Conservation (phyloP, 2,888 invertebrate species). For the Physocephala rufipes region DNA sequence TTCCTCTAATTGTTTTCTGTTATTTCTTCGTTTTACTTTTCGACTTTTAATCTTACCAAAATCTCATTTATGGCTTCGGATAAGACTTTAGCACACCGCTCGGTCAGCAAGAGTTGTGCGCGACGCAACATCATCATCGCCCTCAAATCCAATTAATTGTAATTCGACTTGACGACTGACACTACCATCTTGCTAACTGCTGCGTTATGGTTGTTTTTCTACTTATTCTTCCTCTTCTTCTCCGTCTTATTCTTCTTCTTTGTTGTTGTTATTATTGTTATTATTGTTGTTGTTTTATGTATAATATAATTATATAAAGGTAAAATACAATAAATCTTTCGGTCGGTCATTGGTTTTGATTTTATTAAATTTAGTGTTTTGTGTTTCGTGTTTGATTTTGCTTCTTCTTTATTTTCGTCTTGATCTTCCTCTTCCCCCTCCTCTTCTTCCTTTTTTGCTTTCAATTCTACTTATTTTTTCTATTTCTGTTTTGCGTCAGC, state of each 20-base stretch:
- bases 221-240: neutral
- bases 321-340: conserved; percentile 25
- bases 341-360: neutral
- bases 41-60: conserved; percentile 41
- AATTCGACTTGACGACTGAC: conserved; percentile 42
- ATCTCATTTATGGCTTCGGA: conserved; percentile 52
- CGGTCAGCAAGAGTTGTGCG: neutral
- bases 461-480: too few species aligned
- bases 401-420: neutral
- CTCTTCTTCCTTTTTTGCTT: too few species aligned
- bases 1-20: neutral
- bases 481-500: too few species aligned
- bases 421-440: neutral
- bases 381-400: neutral
- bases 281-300: conserved; percentile 8
- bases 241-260: neutral
- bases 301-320: conserved; percentile 30
- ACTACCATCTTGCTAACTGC: too few species aligned
- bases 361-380: conserved; percentile 14
- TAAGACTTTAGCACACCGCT: conserved; percentile 14
- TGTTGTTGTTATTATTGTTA: conserved; percentile 18
- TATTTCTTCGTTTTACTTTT: conserved; percentile 4
- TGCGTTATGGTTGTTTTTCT: too few species aligned
- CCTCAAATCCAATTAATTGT: conserved; percentile 50
- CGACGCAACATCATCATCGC: conserved; percentile 2